Conservation (phyloP, 92 coral and sea anemone species). For the Blastomussa wellsi region DNA sequence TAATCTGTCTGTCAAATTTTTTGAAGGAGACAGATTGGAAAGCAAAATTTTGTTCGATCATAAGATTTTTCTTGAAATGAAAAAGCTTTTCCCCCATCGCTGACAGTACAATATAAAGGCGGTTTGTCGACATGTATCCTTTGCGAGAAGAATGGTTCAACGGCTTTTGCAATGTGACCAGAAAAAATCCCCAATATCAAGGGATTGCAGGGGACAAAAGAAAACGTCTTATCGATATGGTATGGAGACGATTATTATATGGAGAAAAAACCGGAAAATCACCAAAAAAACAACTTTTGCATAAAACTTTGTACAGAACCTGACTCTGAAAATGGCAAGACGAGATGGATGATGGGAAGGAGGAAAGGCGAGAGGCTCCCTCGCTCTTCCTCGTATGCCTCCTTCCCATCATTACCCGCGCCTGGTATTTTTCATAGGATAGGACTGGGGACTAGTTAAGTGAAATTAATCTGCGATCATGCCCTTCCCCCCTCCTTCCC, state of each 20-base stretch:
- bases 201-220: constrained; percentile 1
- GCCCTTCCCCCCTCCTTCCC: too few species aligned
- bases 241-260: background rate
- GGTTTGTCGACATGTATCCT: constrained; percentile 1
- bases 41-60: background rate
- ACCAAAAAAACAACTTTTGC: constrained; percentile 1
- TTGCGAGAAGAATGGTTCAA: constrained; percentile 12
- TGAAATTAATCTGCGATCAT: too few species aligned
- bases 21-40: background rate
- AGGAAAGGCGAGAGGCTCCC: too few species aligned
- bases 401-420: too few species aligned
- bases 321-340: too few species aligned
- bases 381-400: too few species aligned
- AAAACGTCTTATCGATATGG: background rate
- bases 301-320: background rate
- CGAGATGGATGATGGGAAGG: too few species aligned
- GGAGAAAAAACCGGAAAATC: background rate
- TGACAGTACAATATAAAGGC: background rate
- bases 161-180: constrained; percentile 2
- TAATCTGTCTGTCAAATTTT: too few species aligned
- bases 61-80: background rate
- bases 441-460: too few species aligned
- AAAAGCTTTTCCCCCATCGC: constrained; percentile 9
- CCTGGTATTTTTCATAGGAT: too few species aligned
- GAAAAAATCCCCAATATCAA: background rate